Conservation (phyloP, 2,888 invertebrate genomes). For the Pachycephus smyrnensis region DNA sequence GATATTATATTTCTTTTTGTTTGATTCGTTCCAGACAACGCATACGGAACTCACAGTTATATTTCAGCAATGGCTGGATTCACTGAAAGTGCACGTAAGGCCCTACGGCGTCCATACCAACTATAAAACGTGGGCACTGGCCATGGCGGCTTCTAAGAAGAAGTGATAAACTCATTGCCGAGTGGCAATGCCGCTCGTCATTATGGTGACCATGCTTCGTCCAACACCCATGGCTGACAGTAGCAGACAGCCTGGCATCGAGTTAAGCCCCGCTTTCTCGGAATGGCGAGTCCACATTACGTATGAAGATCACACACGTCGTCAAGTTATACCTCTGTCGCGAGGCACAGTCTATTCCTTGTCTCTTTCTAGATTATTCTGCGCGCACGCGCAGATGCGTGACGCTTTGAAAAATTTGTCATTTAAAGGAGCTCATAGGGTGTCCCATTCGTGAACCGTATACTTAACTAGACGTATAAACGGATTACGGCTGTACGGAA, state of each 20-base stretch:
- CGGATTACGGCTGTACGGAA: not conserved
- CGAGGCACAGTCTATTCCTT: not conserved
- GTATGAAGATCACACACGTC: conserved; percentile 46
- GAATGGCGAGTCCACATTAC: conserved; percentile 39
- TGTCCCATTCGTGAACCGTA: no score
- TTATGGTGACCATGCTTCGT: conserved; percentile 42
- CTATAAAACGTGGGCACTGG: not conserved
- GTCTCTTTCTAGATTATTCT: not conserved
- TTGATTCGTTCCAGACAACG: not conserved
- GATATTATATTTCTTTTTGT: not conserved
- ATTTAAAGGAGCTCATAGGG: not conserved
- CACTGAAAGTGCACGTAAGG: not conserved
- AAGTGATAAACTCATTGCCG: conserved; percentile 44
- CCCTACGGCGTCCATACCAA: not conserved
- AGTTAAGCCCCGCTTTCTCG: conserved; percentile 49
- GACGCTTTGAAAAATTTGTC: not conserved
- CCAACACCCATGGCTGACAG: conserved; percentile 37
- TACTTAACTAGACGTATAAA: not conserved
- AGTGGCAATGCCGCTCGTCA: conserved; percentile 42
- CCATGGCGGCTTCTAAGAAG: conserved; percentile 35
- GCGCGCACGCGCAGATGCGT: not conserved
- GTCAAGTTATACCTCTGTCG: conserved; percentile 20
- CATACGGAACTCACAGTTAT: not conserved
- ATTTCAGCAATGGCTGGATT: not conserved
- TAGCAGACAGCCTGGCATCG: conserved; percentile 64